phyloP scores from a whole-genome alignment of 2,797 vertebrate species.

The Spinus olivaceus region DNA sequence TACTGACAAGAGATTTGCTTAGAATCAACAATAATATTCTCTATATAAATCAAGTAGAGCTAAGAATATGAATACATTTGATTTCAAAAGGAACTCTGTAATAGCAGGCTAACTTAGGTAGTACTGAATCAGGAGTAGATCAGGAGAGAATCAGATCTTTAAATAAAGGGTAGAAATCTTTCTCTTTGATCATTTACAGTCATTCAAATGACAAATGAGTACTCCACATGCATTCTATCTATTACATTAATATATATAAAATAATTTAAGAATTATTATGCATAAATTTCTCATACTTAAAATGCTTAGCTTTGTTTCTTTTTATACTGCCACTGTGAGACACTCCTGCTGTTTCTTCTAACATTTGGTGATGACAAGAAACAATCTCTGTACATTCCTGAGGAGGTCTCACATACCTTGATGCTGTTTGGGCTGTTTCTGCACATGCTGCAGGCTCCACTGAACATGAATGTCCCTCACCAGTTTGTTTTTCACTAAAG shows the following conservation, averaged over 20 bases:
- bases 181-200: not conserved
- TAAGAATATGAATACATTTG: not conserved
- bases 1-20: conserved; percentile 27
- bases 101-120: not conserved
- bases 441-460: not conserved
- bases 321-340: not conserved
- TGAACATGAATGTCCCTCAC: not conserved
- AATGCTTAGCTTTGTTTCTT: not conserved
- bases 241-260: not conserved
- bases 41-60: not conserved
- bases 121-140: not conserved
- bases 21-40: not conserved
- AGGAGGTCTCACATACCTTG: not conserved
- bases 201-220: not conserved
- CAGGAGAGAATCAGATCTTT: not conserved
- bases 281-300: not conserved
- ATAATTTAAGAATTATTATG: not conserved
- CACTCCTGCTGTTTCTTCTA: not conserved
- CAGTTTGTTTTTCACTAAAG: not conserved
- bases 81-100: not conserved
- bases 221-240: not conserved
- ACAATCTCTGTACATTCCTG: not conserved
- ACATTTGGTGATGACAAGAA: not conserved
- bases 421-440: not conserved
- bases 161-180: not conserved